A percentile compares a stretch with the other conserved stretches of the same genome.
Evolutionary conservation across 2,113 vertebrate genomes (phyloP).

Genomic region (Hippocampus zosterae): DNA sequence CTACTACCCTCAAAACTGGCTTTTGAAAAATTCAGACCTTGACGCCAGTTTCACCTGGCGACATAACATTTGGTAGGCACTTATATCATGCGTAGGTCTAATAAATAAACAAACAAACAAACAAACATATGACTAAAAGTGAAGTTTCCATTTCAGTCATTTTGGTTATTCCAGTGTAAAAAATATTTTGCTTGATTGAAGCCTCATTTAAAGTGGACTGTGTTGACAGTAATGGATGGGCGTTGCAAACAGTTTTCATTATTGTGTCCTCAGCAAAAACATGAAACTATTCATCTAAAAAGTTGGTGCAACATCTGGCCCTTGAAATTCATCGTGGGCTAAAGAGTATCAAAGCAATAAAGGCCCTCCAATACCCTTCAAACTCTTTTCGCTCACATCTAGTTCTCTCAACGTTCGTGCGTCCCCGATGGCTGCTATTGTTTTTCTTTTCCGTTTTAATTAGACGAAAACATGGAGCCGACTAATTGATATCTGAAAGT

Average conservation of each 20-base stretch:
- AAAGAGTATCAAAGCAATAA: background rate
- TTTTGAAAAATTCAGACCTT: background rate
- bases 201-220: too few relatives aligned
- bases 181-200: too few relatives aligned
- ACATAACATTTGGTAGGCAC: too few relatives aligned
- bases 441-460: background rate
- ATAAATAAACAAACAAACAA: too few relatives aligned
- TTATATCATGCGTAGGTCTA: too few relatives aligned
- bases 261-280: background rate
- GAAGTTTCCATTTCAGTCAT: too few relatives aligned
- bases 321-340: background rate
- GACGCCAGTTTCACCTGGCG: too few relatives aligned
- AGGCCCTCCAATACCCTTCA: background rate
- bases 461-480: background rate
- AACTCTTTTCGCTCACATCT: background rate
- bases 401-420: background rate
- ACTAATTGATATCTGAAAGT: slow-evolving; percentile 10
- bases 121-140: too few relatives aligned
- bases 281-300: background rate
- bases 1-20: background rate
- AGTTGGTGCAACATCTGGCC: background rate
- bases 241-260: background rate
- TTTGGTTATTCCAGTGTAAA: too few relatives aligned
- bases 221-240: too few relatives aligned
- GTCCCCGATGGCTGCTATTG: background rate